A percentile compares a stretch with the other conserved stretches of the same genome.
phyloP scores from a whole-genome alignment of 2,888 invertebrate genomes.

The Oeneis ivallda region DNA sequence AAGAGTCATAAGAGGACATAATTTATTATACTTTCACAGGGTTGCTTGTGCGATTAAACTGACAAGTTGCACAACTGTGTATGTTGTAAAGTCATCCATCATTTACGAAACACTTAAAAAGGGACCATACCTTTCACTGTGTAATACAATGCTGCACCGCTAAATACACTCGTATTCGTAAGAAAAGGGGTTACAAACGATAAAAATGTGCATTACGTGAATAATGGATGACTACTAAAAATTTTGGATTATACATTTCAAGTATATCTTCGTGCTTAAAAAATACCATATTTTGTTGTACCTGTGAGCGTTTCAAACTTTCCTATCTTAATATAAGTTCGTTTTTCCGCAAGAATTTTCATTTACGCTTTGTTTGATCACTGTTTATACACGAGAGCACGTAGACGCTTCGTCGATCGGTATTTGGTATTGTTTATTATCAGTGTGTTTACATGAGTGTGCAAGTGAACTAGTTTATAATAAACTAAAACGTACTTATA shows the following conservation, averaged over 20 bases:
- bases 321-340: slow-evolving; percentile 21
- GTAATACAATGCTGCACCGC: slow-evolving; percentile 1
- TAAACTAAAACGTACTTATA: slow-evolving; percentile 32
- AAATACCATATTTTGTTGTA: neutral
- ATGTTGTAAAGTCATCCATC: neutral
- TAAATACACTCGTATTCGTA: neutral
- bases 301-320: slow-evolving; percentile 18
- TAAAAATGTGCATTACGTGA: neutral
- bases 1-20: too few species aligned
- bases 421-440: slow-evolving; percentile 29
- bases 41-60: too few species aligned
- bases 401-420: slow-evolving; percentile 47
- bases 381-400: slow-evolving; percentile 55
- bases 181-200: neutral
- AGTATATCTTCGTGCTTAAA: slow-evolving; percentile 4
- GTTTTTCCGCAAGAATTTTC: slow-evolving; percentile 31
- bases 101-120: neutral
- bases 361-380: slow-evolving; percentile 44
- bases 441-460: slow-evolving; percentile 31
- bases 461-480: slow-evolving; percentile 33
- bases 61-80: too few species aligned
- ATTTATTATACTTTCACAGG: too few species aligned
- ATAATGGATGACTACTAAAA: slow-evolving; percentile 1
- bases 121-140: neutral
- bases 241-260: neutral